Evolutionary conservation across 2,797 vertebrate genomes (phyloP).

Genomic region (Eospalax fontanierii): DNA sequence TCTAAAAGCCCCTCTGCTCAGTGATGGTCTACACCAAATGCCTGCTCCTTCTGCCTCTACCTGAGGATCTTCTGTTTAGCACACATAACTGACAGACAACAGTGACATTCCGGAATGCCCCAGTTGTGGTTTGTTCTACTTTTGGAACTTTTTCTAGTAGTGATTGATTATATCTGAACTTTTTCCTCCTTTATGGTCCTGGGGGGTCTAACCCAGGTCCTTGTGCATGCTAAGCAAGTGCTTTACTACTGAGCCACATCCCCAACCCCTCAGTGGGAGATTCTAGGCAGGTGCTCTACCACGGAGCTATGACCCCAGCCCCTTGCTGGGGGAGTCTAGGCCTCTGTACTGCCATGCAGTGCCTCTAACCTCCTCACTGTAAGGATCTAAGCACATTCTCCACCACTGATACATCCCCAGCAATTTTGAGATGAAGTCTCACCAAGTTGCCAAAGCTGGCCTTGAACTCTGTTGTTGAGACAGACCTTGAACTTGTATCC

Average conservation of each 20-base stretch:
- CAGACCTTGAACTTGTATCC: not conserved
- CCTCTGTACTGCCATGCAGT: too few species aligned
- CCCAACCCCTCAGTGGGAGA: not conserved
- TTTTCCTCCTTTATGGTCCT: not conserved
- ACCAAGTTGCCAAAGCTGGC: not conserved
- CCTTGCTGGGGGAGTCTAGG: not conserved
- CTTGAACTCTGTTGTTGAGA: not conserved
- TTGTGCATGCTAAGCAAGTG: not conserved
- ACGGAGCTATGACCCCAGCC: not conserved
- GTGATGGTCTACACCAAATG: conserved; percentile 54
- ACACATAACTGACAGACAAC: not conserved
- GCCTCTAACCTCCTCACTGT: not conserved
- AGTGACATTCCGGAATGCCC: not conserved
- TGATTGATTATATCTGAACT: not conserved
- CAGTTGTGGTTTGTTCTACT: not conserved
- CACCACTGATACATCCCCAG: not conserved
- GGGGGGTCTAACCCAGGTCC: not conserved
- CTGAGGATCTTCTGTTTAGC: conserved; percentile 40
- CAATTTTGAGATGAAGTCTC: not conserved
- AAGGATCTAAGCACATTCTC: not conserved
- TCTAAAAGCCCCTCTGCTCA: not conserved
- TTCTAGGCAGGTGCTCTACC: not conserved
- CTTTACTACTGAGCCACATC: not conserved
- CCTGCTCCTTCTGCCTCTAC: conserved; percentile 12
- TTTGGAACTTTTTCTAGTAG: not conserved